Percentiles rank a stretch among this genome's conserved stretches.
Conservation (phyloP, 2,113 vertebrate species). For the Collichthys lucidus region DNA sequence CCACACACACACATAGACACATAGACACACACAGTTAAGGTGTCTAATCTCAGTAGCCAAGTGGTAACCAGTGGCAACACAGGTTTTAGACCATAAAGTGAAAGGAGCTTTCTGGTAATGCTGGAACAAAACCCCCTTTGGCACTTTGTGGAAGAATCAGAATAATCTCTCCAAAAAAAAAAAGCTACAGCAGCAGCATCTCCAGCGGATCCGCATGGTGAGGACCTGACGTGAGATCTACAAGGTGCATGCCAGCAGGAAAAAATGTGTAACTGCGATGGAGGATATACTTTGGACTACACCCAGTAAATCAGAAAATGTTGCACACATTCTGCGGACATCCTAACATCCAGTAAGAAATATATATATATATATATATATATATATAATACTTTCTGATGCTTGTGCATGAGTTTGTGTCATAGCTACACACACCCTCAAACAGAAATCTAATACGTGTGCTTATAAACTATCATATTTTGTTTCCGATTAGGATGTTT, state of each 20-base stretch:
- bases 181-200: neutral
- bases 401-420: too few species aligned
- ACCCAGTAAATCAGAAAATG: neutral
- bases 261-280: neutral
- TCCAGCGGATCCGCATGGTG: neutral
- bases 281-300: neutral
- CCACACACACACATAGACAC: neutral
- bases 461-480: too few species aligned
- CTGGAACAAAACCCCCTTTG: neutral
- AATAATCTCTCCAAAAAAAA: too few species aligned
- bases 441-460: too few species aligned
- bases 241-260: neutral
- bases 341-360: too few species aligned
- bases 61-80: slow-evolving; percentile 15
- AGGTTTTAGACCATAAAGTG: neutral
- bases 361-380: too few species aligned
- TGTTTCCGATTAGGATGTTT: slow-evolving; percentile 16
- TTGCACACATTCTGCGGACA: neutral
- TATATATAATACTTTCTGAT: too few species aligned
- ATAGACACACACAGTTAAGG: neutral
- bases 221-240: neutral
- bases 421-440: too few species aligned
- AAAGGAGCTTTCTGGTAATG: neutral
- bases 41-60: slow-evolving; percentile 6
- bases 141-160: neutral